These are phyloP conservation scores for Papilio elwesi DNA, from an alignment of 2,888 invertebrate genomes.

Conservation along the genomic window DNA sequence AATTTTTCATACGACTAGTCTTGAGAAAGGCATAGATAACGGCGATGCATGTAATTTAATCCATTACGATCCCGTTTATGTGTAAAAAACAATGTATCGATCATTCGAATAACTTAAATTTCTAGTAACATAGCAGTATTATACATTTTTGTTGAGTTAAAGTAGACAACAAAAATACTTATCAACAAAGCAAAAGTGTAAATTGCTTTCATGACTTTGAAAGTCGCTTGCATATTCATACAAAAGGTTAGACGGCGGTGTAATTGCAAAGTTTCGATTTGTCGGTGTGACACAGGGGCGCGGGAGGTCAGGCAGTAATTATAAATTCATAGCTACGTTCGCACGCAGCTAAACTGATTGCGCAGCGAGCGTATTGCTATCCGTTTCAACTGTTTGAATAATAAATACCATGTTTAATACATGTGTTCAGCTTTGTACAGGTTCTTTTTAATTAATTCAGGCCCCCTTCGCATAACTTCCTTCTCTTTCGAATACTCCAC, in stretches of 20 bases:
- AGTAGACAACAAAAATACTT: background rate
- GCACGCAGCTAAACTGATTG: conserved; percentile 17
- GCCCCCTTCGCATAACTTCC: too few species aligned
- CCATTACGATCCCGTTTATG: too few species aligned
- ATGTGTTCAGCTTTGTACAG: background rate
- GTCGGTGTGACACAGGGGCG: background rate
- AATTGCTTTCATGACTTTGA: conserved; percentile 7
- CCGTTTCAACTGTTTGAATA: conserved; percentile 18
- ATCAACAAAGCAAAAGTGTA: background rate
- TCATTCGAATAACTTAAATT: too few species aligned
- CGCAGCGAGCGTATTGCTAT: conserved; percentile 6
- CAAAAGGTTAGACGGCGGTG: conserved; percentile 7
- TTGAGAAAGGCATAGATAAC: too few species aligned
- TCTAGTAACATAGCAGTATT: too few species aligned
- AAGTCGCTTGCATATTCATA: conserved; percentile 14
- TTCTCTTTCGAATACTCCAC: too few species aligned
- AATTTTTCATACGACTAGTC: too few species aligned
- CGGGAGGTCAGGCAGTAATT: background rate
- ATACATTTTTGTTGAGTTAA: background rate
- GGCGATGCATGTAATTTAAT: too few species aligned
- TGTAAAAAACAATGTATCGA: too few species aligned
- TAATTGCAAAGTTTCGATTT: conserved; percentile 22
- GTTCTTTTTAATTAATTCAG: background rate
- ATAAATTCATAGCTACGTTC: conserved; percentile 14
- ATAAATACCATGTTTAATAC: conserved; percentile 8